A percentile compares a stretch with the other conserved stretches of the same genome.
Evolutionary conservation across 2,797 vertebrate genomes (phyloP).

Genomic region (Menidia menidia): DNA sequence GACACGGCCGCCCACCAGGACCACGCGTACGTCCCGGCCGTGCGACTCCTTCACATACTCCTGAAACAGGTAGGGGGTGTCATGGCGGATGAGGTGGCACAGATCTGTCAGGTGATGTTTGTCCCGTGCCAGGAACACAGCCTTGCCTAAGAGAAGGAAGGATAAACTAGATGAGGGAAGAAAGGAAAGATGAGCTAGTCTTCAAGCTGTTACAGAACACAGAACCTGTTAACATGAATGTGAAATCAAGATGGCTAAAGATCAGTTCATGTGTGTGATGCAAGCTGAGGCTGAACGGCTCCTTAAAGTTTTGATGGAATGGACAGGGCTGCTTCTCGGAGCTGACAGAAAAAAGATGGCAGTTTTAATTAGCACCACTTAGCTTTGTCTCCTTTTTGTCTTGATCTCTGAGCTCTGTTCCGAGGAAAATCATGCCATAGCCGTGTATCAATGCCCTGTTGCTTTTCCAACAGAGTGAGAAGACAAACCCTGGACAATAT

Average conservation of each 20-base stretch:
- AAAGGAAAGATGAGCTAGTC: slow-evolving; percentile 6
- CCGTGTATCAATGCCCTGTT: slow-evolving; percentile 17
- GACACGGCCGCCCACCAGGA: slow-evolving; percentile 90
- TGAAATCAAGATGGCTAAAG: background rate
- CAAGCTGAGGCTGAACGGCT: slow-evolving; percentile 19
- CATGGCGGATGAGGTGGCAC: slow-evolving; percentile 91
- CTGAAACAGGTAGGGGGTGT: slow-evolving; percentile 93
- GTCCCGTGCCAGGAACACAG: slow-evolving; percentile 91
- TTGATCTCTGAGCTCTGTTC: slow-evolving; percentile 46
- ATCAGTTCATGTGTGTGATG: slow-evolving; percentile 3
- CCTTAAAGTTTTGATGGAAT: slow-evolving; percentile 42
- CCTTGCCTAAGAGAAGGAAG: slow-evolving; percentile 84
- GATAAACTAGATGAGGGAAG: slow-evolving; percentile 1
- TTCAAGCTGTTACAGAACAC: background rate
- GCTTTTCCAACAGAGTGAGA: slow-evolving; percentile 24
- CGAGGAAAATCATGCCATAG: slow-evolving; percentile 39
- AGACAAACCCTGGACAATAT: slow-evolving; percentile 27
- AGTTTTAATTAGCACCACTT: slow-evolving; percentile 73
- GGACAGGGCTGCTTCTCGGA: slow-evolving; percentile 59
- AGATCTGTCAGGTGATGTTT: slow-evolving; percentile 92
- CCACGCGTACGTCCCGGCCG: slow-evolving; percentile 90
- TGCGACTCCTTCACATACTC: slow-evolving; percentile 94
- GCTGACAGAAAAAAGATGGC: slow-evolving; percentile 55
- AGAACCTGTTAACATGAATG: background rate
- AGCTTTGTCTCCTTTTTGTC: slow-evolving; percentile 48